A percentile compares a stretch with the other conserved stretches of the same genome.
Conservation (phyloP, 2,797 vertebrate genomes). For the Caiman crocodilus region DNA sequence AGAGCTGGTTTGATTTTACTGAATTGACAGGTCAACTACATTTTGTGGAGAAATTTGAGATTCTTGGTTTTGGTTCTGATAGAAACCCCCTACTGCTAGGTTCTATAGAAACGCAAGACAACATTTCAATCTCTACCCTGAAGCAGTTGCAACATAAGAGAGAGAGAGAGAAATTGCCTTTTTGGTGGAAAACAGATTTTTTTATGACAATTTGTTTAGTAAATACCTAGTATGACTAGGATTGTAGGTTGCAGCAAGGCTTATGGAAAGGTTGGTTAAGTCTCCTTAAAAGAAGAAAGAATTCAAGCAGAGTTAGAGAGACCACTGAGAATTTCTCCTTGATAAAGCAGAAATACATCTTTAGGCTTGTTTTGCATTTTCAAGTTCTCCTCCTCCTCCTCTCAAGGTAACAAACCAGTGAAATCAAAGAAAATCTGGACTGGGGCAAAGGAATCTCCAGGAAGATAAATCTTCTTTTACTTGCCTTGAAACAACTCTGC, state of each 20-base stretch:
- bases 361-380: background rate
- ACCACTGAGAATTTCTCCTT: background rate
- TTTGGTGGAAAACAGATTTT: too few relatives aligned
- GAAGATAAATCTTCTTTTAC: background rate
- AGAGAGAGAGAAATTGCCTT: too few relatives aligned
- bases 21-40: too few relatives aligned
- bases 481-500: background rate
- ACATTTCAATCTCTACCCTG: too few relatives aligned
- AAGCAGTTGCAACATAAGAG: too few relatives aligned
- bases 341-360: background rate
- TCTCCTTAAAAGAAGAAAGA: background rate
- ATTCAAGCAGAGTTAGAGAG: background rate
- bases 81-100: too few relatives aligned
- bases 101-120: too few relatives aligned
- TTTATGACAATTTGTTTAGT: background rate
- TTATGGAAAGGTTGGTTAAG: background rate
- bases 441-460: background rate
- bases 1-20: too few relatives aligned
- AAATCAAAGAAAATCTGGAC: background rate
- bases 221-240: background rate
- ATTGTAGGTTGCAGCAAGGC: background rate
- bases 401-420: background rate
- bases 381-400: background rate
- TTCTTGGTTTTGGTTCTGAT: too few relatives aligned
- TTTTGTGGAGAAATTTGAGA: too few relatives aligned